These are phyloP conservation scores for Danio aesculapii DNA, from an alignment of 2,797 vertebrate species.

Conservation along the genomic window DNA sequence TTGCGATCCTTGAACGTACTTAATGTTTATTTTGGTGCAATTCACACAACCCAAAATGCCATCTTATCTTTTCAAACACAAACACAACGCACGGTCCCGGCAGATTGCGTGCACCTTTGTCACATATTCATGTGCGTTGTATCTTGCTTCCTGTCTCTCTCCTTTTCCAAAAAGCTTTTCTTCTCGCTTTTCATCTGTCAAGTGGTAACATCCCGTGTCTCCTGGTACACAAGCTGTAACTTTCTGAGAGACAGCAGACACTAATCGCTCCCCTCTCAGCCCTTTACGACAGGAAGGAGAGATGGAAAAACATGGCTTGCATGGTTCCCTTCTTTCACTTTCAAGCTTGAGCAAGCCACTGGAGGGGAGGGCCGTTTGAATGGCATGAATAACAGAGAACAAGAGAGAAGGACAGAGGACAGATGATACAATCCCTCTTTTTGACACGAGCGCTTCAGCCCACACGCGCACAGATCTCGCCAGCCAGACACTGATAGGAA, in stretches of 20 bases:
- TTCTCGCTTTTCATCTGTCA: conserved; percentile 57
- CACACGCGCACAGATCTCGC: conserved; percentile 58
- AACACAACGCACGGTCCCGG: conserved; percentile 1
- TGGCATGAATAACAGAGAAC: conserved; percentile 63
- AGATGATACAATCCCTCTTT: conserved; percentile 68
- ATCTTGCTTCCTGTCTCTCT: conserved; percentile 41
- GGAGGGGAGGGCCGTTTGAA: conserved; percentile 61
- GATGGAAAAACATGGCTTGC: conserved; percentile 61
- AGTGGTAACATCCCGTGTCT: conserved; percentile 60
- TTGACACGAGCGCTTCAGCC: conserved; percentile 62
- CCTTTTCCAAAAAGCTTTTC: conserved; percentile 49
- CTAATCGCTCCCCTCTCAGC: conserved; percentile 62
- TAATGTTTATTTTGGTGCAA: not conserved
- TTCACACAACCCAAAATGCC: conserved; percentile 3
- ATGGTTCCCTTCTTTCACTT: conserved; percentile 64
- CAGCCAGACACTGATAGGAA: conserved; percentile 62
- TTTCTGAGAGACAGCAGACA: conserved; percentile 65
- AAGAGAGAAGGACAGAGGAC: conserved; percentile 61
- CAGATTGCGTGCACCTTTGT: conserved; percentile 12
- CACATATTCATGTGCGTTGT: conserved; percentile 40
- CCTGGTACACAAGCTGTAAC: conserved; percentile 61
- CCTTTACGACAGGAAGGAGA: conserved; percentile 57
- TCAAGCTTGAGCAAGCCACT: conserved; percentile 65
- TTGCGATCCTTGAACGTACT: not conserved
- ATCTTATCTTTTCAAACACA: not conserved